Percentiles rank a stretch among this genome's conserved stretches.
Conservation (phyloP, 2,888 invertebrate species). For the Conistra vaccinii region DNA sequence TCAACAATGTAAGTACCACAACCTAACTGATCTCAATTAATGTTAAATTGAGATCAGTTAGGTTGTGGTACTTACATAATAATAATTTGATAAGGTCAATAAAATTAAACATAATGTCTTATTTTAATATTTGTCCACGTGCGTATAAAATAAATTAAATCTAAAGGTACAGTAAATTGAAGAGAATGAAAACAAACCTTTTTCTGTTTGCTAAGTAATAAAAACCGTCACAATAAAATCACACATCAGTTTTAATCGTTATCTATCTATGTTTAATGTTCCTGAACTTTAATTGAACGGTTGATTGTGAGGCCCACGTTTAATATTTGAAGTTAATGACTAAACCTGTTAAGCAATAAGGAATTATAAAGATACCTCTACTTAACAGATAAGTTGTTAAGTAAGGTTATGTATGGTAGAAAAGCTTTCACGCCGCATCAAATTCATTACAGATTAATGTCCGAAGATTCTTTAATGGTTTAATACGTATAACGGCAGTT, state of each 20-base stretch:
- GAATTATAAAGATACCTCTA: not conserved
- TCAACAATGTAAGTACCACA: no score
- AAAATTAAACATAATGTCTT: no score
- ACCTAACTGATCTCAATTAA: no score
- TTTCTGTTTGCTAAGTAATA: not conserved
- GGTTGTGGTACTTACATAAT: no score
- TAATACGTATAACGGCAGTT: constrained; percentile 49
- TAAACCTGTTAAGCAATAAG: not conserved
- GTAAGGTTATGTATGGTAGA: constrained; percentile 57
- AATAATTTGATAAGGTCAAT: no score
- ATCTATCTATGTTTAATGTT: not conserved
- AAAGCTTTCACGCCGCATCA: constrained; percentile 49
- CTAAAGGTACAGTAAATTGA: no score
- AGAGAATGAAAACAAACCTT: no score
- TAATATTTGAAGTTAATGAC: not conserved
- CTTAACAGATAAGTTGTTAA: constrained; percentile 47
- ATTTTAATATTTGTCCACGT: no score
- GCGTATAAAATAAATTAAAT: no score
- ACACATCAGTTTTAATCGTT: not conserved
- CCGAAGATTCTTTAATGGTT: constrained; percentile 47
- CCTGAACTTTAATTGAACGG: not conserved
- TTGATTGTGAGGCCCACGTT: not conserved
- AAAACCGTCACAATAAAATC: not conserved
- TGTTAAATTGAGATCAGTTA: no score
- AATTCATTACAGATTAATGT: constrained; percentile 55